phyloP scores from a whole-genome alignment of 2,797 vertebrate genomes.

The Serranus cabrilla region DNA sequence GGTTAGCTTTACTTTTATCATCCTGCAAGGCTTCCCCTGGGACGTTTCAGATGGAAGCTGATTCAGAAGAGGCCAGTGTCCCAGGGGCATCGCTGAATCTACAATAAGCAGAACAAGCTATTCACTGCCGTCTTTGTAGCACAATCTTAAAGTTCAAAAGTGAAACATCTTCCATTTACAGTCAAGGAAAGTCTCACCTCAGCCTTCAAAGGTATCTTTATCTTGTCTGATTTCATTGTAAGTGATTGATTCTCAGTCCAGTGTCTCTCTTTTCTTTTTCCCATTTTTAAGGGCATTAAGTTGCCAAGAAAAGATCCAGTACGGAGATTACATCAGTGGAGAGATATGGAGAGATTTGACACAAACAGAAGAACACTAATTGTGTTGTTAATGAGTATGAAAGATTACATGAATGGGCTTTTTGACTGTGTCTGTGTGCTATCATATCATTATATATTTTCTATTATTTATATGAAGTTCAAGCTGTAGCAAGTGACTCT shows the following conservation, averaged over 20 bases:
- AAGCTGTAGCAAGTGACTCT: not conserved
- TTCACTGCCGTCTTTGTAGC: conserved; percentile 46
- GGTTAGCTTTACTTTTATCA: conserved; percentile 75
- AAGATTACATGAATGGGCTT: not conserved
- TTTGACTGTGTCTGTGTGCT: not conserved
- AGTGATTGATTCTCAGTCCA: conserved; percentile 33
- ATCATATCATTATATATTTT: not conserved
- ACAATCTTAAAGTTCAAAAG: conserved; percentile 72
- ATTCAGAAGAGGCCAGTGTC: conserved; percentile 65
- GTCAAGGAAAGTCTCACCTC: conserved; percentile 47
- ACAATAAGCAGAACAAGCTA: conserved; percentile 72
- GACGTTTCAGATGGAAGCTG: conserved; percentile 58
- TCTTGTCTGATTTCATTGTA: conserved; percentile 44
- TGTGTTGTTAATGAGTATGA: not conserved
- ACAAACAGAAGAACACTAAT: not conserved
- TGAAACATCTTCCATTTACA: conserved; percentile 65
- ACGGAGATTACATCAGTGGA: not conserved
- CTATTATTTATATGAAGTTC: not conserved
- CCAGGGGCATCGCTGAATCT: conserved; percentile 71
- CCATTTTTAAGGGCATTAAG: not conserved
- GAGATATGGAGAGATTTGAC: not conserved
- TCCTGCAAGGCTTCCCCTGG: conserved; percentile 59
- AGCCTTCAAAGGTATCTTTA: conserved; percentile 45
- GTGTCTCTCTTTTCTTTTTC: conserved; percentile 29
- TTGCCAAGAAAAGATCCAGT: not conserved